Conservation (phyloP, 2,797 vertebrate genomes). For the Prunella strophiata region DNA sequence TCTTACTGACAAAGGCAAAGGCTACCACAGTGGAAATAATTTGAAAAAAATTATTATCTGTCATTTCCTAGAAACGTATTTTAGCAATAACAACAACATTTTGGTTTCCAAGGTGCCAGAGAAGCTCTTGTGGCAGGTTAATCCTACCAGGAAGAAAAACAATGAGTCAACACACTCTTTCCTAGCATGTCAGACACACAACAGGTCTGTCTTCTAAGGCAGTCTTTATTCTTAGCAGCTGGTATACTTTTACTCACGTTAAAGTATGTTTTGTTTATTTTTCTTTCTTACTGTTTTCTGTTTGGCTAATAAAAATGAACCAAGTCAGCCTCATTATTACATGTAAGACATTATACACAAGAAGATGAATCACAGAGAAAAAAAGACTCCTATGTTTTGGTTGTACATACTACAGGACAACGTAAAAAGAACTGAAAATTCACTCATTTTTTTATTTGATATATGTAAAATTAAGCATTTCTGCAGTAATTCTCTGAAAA, state of each 20-base stretch:
- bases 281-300: not conserved
- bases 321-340: not conserved
- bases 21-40: not conserved
- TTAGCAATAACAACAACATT: not conserved
- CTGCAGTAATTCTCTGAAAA: not conserved
- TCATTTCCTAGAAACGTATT: not conserved
- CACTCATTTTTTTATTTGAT: not conserved
- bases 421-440: not conserved
- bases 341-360: not conserved
- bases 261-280: slow-evolving; percentile 14
- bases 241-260: not conserved
- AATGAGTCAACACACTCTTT: not conserved
- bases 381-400: not conserved
- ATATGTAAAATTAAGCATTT: not conserved
- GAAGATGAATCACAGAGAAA: slow-evolving; percentile 4
- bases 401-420: not conserved
- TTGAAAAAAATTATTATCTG: not conserved
- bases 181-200: not conserved
- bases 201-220: not conserved
- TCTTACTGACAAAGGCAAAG: not conserved
- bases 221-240: not conserved
- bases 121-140: not conserved
- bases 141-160: not conserved
- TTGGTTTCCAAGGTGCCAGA: not conserved
- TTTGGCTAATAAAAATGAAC: not conserved